Conservation (phyloP, 2,113 vertebrate species). For the Stegostoma tigrinum region DNA sequence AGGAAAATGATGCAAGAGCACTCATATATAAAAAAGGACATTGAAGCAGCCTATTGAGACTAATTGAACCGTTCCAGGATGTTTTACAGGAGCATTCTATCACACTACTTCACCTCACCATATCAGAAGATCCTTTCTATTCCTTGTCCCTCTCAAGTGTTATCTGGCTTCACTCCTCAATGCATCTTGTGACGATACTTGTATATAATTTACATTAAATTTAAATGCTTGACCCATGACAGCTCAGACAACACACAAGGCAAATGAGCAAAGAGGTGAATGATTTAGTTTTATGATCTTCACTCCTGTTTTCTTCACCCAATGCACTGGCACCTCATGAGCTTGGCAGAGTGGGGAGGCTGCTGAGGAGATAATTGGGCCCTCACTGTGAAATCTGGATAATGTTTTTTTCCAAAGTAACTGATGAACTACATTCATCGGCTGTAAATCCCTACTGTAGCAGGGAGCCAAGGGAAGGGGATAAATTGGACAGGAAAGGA, state of each 20-base stretch:
- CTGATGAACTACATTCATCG: not conserved
- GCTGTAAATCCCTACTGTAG: not conserved
- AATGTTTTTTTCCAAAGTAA: not conserved
- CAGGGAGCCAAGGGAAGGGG: not conserved
- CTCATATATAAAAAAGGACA: not conserved
- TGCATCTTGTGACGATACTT: no score
- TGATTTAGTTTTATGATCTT: not conserved
- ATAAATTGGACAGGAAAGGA: not conserved
- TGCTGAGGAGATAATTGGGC: not conserved
- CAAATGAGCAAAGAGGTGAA: not conserved
- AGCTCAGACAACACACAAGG: not conserved
- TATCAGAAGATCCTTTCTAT: not conserved
- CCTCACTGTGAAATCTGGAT: not conserved
- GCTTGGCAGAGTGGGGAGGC: no score
- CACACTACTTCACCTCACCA: not conserved
- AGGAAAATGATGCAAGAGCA: not conserved
- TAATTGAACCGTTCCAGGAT: not conserved
- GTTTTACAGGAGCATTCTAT: not conserved
- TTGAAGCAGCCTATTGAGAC: not conserved
- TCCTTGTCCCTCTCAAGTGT: not conserved
- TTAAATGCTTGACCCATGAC: not conserved
- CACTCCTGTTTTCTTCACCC: not conserved
- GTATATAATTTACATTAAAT: not conserved
- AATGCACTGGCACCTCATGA: not conserved
- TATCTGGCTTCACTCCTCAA: not conserved